Evolutionary conservation across 2,888 invertebrate species (phyloP), one percentile per base, ranked within the genome.

Genomic region (Tenodera sinensis): DNA sequence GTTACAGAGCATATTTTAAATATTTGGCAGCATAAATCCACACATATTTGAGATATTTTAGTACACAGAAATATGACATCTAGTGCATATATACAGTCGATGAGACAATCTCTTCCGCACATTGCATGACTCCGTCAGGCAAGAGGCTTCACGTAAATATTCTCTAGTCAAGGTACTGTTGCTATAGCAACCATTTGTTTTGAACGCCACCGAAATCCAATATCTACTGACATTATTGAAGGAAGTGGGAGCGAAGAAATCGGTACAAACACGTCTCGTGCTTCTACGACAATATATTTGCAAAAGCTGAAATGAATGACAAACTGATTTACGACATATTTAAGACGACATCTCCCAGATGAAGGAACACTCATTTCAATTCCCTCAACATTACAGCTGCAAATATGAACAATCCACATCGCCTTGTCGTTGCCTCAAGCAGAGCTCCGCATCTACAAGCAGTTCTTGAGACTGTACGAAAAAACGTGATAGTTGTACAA

Each of bases 341-440:
- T 25, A 4, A 3, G 54, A 71, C 8, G 54, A 71, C 6, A 71
- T 20, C 20, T 20, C 25, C 4, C 20, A 20, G 20, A 20, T 71
- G 25, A 71, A 54, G 3, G 4, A 25, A 20, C 6, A 15, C 0
- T 0, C 20, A 20, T 15, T 14, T 71, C 8, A 20, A 25, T 4
- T 15, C 20, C 6, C 20, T 20, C 3, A 71, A 71, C 3, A 4
- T 20, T 25, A 71, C 20, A 71, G 20, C 54, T 25, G 20, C 20
- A 71, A 71, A 71, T 2, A 71, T 71, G 54, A 71, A 25, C 20
- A 71, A 86, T 47, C 83, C 88, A 0, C 28, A 20, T 27, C 34
- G 93, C 28, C 91, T 93, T 27, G 91, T 93, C 71, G 90, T 94
- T n/a, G 92, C 93, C 25, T 93, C 93, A 20, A 93, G 92, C 88